phyloP scores from a whole-genome alignment of 2,113 vertebrate species.

The Jaculus jaculus region DNA sequence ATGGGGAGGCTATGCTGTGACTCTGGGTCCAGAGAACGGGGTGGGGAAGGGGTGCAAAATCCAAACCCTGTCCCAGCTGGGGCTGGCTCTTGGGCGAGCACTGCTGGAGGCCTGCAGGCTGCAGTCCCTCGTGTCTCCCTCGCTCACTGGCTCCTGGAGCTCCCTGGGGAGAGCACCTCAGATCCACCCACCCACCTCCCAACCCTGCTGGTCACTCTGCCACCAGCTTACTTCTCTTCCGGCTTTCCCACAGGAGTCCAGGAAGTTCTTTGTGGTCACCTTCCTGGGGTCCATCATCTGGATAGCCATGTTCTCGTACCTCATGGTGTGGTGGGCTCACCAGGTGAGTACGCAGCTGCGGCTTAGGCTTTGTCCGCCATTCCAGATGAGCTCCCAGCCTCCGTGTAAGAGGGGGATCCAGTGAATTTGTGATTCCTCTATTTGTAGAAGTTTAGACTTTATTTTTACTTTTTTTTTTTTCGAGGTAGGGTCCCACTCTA shows the following conservation, averaged over 20 bases:
- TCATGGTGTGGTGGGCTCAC: conserved; percentile 99
- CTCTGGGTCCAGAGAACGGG: not conserved
- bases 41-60: not conserved
- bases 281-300: conserved; percentile 96
- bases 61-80: not conserved
- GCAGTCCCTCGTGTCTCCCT: not conserved
- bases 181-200: not conserved
- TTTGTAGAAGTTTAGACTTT: not conserved
- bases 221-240: conserved; percentile 63
- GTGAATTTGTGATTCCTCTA: not conserved
- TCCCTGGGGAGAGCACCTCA: not conserved
- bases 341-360: conserved; percentile 88
- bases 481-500: no score
- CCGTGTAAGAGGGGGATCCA: not conserved
- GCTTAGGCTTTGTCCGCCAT: not conserved
- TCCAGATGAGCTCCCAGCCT: not conserved
- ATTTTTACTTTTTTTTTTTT: no score
- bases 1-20: not conserved
- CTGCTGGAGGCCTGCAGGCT: not conserved
- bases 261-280: conserved; percentile 90
- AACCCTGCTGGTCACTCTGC: not conserved
- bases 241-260: conserved; percentile 87
- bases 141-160: no score
- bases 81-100: not conserved
- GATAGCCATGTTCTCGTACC: conserved; percentile 96